Evolutionary conservation across 2,888 invertebrate species (phyloP), one percentile per base, ranked within the genome.

Genomic region (Dynastes hyllus): DNA sequence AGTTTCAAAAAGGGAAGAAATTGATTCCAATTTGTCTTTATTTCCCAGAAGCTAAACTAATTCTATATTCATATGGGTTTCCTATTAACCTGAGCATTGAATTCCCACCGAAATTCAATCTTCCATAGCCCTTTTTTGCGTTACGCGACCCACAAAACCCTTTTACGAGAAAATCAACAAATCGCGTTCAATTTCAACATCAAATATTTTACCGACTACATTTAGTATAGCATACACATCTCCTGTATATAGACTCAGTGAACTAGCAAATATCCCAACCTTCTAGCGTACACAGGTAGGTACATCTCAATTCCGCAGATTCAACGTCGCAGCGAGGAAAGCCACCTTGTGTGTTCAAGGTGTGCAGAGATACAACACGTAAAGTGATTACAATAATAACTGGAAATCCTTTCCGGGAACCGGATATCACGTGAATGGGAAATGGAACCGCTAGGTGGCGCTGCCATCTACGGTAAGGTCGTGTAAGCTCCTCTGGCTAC

Each of bases 321-420:
- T 13, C 53, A 53, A 53, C 45, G 45, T 2, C 45, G 45, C 45
- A 45, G 3, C 11, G 6, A 22, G 55, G 6, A n/a, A 55, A 22
- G 55, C 55, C 55, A 13, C n/a, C 53, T n/a, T 13, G 55, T 55
- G 6, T 22, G 16, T 16, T 55, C 22, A n/a, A 55, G 55, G 16
- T 55, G 2, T 4, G 45, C 45, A 45, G 45, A 45, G 45, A 8
- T 45, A 45, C 45, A 55, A n/a, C 55, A 22, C 55, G 55, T 55
- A 55, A 51, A 70, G 53, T 13, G 70, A 70, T 70, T 70, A 70
- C 70, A 51, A 70, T 29, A 70, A 70, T 29, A 70, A 29, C 70
- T 16, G 11, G n/a, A 32, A 70, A 53, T 51, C 51, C 70, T 70
- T 51, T 29, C 27, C 27, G 51, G 6, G 9, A 27, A 9, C 11